A percentile compares a stretch with the other conserved stretches of the same genome.
Conservation (phyloP, 1,140 invertebrate genomes). For the Camponotus floridanus region DNA sequence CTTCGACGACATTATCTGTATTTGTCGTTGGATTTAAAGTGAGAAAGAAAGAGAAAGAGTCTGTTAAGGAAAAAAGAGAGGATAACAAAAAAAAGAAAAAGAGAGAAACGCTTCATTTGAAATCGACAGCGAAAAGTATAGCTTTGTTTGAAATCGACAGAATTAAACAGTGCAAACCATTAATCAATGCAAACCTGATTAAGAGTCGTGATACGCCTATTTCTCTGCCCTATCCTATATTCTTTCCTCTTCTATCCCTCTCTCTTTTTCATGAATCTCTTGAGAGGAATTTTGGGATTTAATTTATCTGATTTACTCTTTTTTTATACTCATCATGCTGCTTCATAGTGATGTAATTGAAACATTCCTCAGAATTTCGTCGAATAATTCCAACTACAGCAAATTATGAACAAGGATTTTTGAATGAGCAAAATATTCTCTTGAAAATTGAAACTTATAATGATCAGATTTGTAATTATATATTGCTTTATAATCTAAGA, state of each 20-base stretch:
- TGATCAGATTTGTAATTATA: background rate
- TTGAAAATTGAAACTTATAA: background rate
- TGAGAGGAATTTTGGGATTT: constrained; percentile 34
- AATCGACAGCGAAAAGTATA: background rate
- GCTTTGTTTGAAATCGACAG: constrained; percentile 54
- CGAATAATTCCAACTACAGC: background rate
- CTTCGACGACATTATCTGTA: constrained; percentile 26
- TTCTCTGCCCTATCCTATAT: background rate
- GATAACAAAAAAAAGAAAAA: background rate
- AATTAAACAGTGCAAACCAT: too few relatives aligned
- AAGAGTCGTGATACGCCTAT: constrained; percentile 59
- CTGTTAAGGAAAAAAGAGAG: background rate
- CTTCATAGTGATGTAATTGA: constrained; percentile 9
- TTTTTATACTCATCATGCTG: background rate
- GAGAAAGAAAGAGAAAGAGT: background rate
- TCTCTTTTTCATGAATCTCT: background rate
- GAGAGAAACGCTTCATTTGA: background rate
- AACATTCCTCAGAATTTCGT: constrained; percentile 6
- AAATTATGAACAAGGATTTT: constrained; percentile 10
- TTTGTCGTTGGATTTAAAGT: constrained; percentile 7
- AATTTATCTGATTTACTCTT: constrained; percentile 39
- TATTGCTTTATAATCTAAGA: background rate
- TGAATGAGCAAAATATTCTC: background rate
- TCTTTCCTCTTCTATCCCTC: background rate
- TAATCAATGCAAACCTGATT: constrained; percentile 65